Conservation (phyloP, 2,888 invertebrate species). For the Corythucha ciliata region DNA sequence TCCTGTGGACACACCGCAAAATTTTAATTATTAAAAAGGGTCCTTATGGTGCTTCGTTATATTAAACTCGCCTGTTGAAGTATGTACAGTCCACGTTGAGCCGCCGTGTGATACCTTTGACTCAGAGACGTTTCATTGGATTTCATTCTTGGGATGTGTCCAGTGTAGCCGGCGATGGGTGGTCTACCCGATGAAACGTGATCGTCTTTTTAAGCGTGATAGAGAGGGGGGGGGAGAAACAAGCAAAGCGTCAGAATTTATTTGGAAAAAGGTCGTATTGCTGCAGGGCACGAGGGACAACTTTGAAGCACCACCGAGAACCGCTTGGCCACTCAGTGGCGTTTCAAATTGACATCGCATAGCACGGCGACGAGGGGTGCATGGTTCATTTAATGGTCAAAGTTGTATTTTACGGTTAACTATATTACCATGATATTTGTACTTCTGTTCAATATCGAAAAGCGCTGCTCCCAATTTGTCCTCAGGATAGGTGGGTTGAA, state of each 20-base stretch:
- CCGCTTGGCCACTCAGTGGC: no score
- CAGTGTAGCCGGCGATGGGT: conserved; percentile 64
- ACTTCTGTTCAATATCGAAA: conserved; percentile 42
- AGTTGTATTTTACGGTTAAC: not conserved
- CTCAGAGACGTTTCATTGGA: conserved; percentile 59
- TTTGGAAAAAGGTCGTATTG: no score
- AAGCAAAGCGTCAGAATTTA: no score
- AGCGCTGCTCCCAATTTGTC: conserved; percentile 18
- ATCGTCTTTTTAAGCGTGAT: conserved; percentile 50
- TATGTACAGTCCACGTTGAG: conserved; percentile 53
- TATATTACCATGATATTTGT: conserved; percentile 47
- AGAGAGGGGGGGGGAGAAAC: no score
- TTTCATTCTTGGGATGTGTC: conserved; percentile 59
- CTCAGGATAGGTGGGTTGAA: conserved; percentile 16
- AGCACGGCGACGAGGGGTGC: no score
- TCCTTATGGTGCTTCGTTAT: no score
- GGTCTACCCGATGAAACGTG: conserved; percentile 56
- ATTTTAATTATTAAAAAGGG: no score
- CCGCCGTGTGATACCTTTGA: conserved; percentile 57
- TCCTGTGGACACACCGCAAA: no score
- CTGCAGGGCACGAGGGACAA: no score
- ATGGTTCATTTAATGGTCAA: no score
- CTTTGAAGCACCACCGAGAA: no score
- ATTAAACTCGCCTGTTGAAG: conserved; percentile 51
- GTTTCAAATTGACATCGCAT: conserved; percentile 26